Evolutionary conservation across 1,140 invertebrate genomes (phyloP), one percentile per base, ranked within the genome.

Genomic region (Asobara japonica): DNA sequence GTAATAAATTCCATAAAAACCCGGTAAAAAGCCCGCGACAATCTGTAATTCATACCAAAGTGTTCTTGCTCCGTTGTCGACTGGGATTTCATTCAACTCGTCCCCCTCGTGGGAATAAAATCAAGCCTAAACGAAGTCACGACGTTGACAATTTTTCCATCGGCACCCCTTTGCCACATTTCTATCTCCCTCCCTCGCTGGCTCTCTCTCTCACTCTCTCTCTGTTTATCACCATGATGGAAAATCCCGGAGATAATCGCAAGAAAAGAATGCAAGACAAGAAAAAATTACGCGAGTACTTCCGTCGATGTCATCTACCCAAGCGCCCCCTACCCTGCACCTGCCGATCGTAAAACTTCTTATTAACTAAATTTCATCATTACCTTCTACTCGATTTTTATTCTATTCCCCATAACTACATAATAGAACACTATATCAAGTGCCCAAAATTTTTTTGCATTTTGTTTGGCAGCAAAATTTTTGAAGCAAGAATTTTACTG

Each of bases 241-340:
- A 56, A 56, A 56, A 56, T 22, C 51, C 8, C 41, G 22, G 20
- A 56, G 51, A 56, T 78, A 74, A 74, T 61, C 64, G 60, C 11
- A 20, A 27, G 8, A 29, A 33, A 62, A 38, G 30, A 38, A 8
- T 13, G 5, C 27, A 31, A 27, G 31, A 18, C 18, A 56, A 18
- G 65, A 25, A 20, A n/a, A 45, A 41, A 64, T 16, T n/a, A 6
- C n/a, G 10, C 3, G 27, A 66, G 65, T 31, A 56, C 51, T 56
- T 56, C 20, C 51, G 65, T 20, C 33, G 33, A 36, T 38, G 65
- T n/a, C 5, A 45, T 45, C 10, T 45, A 1, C 7, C 13, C 41
- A 5, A n/a, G 0, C 18, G 13, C 41, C 65, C 18, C 41, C 16
- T 66, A n/a, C 3, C 4, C 25, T 66, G 33, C 65, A 66, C 33